phyloP scores from a whole-genome alignment of 2,797 vertebrate species.

The Eptatretus atami region DNA sequence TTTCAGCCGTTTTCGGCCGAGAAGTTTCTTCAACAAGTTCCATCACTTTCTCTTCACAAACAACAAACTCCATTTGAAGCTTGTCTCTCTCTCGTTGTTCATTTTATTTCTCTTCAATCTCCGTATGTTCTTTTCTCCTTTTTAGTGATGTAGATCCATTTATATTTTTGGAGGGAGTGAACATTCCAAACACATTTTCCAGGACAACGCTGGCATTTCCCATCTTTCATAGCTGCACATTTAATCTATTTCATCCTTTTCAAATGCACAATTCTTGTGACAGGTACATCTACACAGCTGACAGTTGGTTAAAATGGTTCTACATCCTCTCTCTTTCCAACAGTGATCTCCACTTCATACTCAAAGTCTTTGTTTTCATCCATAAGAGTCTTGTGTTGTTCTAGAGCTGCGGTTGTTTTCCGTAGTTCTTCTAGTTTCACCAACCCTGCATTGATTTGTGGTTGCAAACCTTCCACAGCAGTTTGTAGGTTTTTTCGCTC shows the following conservation, averaged over 20 bases:
- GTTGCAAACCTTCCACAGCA: no score
- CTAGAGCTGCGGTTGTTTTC: neutral
- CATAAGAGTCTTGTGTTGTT: slow-evolving; percentile 10
- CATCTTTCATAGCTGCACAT: slow-evolving; percentile 8
- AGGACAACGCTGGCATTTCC: slow-evolving; percentile 10
- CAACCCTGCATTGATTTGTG: no score
- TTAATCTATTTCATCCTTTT: accelerated
- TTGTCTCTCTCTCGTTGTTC: slow-evolving; percentile 1
- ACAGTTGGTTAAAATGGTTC: slow-evolving; percentile 11
- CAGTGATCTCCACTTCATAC: neutral
- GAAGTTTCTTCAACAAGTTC: neutral
- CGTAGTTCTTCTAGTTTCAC: no score
- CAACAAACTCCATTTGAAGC: neutral
- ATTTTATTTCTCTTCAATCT: slow-evolving; percentile 11
- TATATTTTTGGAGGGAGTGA: slow-evolving; percentile 10
- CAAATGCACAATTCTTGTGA: slow-evolving; percentile 9
- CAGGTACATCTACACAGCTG: slow-evolving; percentile 11
- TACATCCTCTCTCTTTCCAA: neutral
- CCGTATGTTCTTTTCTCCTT: slow-evolving; percentile 8
- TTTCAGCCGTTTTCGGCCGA: slow-evolving; percentile 9
- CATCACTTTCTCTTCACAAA: slow-evolving; percentile 3
- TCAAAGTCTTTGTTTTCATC: slow-evolving; percentile 10
- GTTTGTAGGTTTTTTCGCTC: no score
- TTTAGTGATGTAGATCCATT: slow-evolving; percentile 1
- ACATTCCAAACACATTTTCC: slow-evolving; percentile 8